Conservation (phyloP, 2,888 invertebrate species). For the Spisula solida region DNA sequence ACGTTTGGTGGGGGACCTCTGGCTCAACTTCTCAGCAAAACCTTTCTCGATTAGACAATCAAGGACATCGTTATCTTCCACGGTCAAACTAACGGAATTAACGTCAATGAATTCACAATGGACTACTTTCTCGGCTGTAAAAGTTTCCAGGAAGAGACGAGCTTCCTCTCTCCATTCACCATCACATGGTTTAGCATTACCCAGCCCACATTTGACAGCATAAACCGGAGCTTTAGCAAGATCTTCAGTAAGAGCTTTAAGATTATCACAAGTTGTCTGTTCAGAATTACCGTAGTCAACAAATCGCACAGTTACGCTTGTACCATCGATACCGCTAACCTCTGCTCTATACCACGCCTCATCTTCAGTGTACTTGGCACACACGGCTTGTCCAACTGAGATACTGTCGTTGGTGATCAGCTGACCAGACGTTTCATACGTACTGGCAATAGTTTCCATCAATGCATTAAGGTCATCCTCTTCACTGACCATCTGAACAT, state of each 20-base stretch:
- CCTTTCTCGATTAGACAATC: constrained; percentile 42
- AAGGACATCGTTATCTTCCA: constrained; percentile 66
- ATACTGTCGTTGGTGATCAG: constrained; percentile 29
- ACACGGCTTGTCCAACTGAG: constrained; percentile 71
- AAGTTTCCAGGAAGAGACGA: constrained; percentile 73
- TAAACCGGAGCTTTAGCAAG: constrained; percentile 76
- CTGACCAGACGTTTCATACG: constrained; percentile 42
- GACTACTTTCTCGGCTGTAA: constrained; percentile 75
- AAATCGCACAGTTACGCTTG: constrained; percentile 77
- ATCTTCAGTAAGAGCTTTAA: constrained; percentile 77
- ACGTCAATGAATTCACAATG: constrained; percentile 68
- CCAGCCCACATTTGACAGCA: constrained; percentile 80
- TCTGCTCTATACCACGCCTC: constrained; percentile 81
- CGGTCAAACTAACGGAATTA: constrained; percentile 65
- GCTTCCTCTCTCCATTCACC: constrained; percentile 77
- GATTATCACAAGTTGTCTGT: constrained; percentile 66
- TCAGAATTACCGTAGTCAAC: constrained; percentile 86
- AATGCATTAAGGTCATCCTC: constrained; percentile 71
- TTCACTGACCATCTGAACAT: constrained; percentile 69
- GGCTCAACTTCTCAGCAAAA: constrained; percentile 26
- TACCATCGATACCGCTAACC: constrained; percentile 65
- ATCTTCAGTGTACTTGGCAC: constrained; percentile 81
- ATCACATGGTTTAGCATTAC: constrained; percentile 71
- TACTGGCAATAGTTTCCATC: constrained; percentile 61
- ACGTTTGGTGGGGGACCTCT: constrained; percentile 7